A percentile compares a stretch with the other conserved stretches of the same genome.
These are phyloP conservation scores for Sphinx pinastri DNA, from an alignment of 2,888 invertebrate genomes.

Conservation along the genomic window DNA sequence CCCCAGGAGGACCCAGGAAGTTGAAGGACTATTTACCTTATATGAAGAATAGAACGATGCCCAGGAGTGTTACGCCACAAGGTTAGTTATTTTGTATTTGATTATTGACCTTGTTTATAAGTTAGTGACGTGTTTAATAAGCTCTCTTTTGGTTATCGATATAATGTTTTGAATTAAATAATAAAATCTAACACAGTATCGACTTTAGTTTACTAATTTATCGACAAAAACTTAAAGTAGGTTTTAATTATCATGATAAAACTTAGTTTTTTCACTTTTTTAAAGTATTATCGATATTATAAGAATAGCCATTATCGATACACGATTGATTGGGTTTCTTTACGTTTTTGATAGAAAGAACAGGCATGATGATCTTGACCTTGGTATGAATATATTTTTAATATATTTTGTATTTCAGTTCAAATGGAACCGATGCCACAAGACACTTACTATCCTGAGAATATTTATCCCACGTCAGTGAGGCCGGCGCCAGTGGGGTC, in stretches of 20 bases:
- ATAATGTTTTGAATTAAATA: too few relatives aligned
- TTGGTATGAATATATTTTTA: background rate
- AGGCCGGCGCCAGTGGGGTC: slow-evolving; percentile 90
- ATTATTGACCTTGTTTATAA: background rate
- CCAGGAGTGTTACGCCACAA: slow-evolving; percentile 56
- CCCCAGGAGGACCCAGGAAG: slow-evolving; percentile 84
- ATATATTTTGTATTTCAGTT: slow-evolving; percentile 47
- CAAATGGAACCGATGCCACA: slow-evolving; percentile 58
- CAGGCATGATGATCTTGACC: background rate
- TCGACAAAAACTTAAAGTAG: too few relatives aligned
- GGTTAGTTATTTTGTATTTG: slow-evolving; percentile 43
- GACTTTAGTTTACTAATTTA: too few relatives aligned
- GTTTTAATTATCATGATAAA: too few relatives aligned
- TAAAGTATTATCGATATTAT: too few relatives aligned
- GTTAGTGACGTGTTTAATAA: background rate
- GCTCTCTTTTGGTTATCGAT: background rate
- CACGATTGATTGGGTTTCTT: background rate
- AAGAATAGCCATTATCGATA: too few relatives aligned
- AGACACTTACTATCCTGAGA: slow-evolving; percentile 72
- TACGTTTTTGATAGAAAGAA: background rate
- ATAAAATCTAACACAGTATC: too few relatives aligned
- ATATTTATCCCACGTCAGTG: slow-evolving; percentile 85
- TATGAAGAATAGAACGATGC: slow-evolving; percentile 81
- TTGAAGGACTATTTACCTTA: slow-evolving; percentile 94
- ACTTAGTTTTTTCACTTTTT: too few relatives aligned